Base-by-base conservation (phyloP, 2,888 invertebrate genomes). In the Tromatobia lineatoria region DNA sequence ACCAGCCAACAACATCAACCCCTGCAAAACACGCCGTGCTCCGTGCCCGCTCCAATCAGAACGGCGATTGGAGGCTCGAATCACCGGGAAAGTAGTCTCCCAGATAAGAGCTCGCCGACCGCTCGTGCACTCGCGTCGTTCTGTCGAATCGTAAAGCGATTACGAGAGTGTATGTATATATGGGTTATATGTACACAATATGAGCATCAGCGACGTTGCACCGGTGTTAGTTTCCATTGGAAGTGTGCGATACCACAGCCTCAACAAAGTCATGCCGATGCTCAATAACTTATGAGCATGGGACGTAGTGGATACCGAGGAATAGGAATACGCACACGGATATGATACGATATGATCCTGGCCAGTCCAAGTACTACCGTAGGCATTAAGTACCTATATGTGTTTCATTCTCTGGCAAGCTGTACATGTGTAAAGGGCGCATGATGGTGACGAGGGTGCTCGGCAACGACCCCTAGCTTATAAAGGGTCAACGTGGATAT, bases 121-220 rank as follows among this genome's bases (percentile, higher is more conserved):
- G 86, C 83, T 90, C 89, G 87, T 87, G 86, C 83, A 85, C 87
- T 86, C 87, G 64, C 78, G 78, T 85, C 85, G 82, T 85, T 85
- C 66, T 71, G 59, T 71, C 75, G 89, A 89, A 90, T 90, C 90
- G 90, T 90, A 91, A 91, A 92, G 91, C 90, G 90, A 92, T 87
- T 87, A 84, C 78, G 76, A 79, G 76, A 52, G 57, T 77, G 45
- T 61, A 54, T 34, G 47, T 66, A 11, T 76, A 67, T 75, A 57
- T 64, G 64, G 38, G 52, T n/a, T 42, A 15, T 45, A 61, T 50
- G 25, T 74, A 50, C 54, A 71, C 64, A 45, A 20, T 42, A 47
- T 20, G 78, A 78, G 67, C 67, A 77, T 73, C 80, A 38, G 11
- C 66, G 20, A 15, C 54, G 20, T 75, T 59, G 38, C 42, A 67